Evolutionary conservation across 1,140 invertebrate genomes (phyloP), one percentile per base, ranked within the genome.

Genomic region (Tetragnatha versicolor): DNA sequence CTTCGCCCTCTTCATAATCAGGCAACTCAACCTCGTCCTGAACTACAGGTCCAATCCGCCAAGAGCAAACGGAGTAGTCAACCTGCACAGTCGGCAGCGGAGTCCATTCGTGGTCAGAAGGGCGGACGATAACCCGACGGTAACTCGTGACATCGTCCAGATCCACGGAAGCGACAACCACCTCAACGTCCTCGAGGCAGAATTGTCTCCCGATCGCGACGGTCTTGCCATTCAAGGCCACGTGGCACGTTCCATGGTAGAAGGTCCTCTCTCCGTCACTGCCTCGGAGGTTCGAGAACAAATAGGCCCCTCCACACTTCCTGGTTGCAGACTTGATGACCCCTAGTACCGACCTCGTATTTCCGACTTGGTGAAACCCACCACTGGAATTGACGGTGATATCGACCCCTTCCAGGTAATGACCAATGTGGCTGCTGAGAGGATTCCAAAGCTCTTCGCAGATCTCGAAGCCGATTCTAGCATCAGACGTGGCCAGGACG

Each of bases 391-490:
- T 99, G 0, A 93, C 90, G 82, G 99, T 94, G 29, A 99, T 95
- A 86, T 99, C 98, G 0, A 97, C 96, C 0, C 97, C 97, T 84
- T 97, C 95, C 39, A 98, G 85, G 22, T 91, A 89, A 89, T 98
- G 89, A n/a, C 92, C 90, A 79, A 98, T 93, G 84, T 98, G 95
- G 63, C 91, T 89, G 84, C 94, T 93, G 65, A 90, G 87, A 17
- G 97, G 93, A 86, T 94, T 94, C 97, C 98, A 99, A 17, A 99
- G 85, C 86, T 99, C 98, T 88, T 99, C 98, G 87, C 98, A 99
- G 80, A 99, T 98, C 89, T 99, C 98, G 86, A 92, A 97, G 89
- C 91, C 97, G 82, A 99, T 92, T 83, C 95, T 95, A 0, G 97
- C 97, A 83, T 99, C 97, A 68, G 88, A 87, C 0, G 96, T 97